Percentiles rank a stretch among this genome's conserved stretches.
phyloP scores from a whole-genome alignment of 2,113 vertebrate genomes.

The Todiramphus saurophagus region DNA sequence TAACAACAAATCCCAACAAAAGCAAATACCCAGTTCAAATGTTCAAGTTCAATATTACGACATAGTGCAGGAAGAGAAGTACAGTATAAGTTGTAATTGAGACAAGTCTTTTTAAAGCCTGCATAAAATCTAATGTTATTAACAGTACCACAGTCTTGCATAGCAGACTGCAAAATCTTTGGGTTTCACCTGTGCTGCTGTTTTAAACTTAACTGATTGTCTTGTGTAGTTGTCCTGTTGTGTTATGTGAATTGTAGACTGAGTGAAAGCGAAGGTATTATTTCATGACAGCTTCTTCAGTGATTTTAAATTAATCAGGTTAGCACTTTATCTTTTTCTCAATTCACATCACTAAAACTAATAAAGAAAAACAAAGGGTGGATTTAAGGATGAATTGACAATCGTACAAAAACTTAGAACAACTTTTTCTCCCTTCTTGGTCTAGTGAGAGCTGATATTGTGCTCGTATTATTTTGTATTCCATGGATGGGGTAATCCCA shows the following conservation, averaged over 20 bases:
- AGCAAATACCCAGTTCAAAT: neutral
- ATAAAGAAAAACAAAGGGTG: neutral
- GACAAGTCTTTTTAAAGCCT: neutral
- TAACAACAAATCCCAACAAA: neutral
- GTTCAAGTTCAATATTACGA: neutral
- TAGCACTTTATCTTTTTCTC: neutral
- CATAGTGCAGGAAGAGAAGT: neutral
- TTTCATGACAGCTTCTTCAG: neutral
- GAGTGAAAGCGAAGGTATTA: neutral
- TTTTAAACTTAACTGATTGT: neutral
- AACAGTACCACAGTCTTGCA: neutral
- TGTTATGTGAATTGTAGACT: neutral
- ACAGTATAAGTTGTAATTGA: neutral
- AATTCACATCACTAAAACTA: neutral
- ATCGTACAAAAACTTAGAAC: accelerated
- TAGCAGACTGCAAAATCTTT: neutral
- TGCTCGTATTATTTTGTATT: neutral
- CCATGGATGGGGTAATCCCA: neutral
- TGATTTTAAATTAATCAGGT: neutral
- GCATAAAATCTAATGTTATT: neutral
- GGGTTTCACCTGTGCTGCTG: neutral
- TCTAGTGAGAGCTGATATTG: neutral
- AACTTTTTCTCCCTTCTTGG: neutral
- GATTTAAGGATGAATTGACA: neutral
- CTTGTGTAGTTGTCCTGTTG: neutral